Base-by-base conservation (phyloP, 1,140 invertebrate species). In the Drosophila simulans region DNA sequence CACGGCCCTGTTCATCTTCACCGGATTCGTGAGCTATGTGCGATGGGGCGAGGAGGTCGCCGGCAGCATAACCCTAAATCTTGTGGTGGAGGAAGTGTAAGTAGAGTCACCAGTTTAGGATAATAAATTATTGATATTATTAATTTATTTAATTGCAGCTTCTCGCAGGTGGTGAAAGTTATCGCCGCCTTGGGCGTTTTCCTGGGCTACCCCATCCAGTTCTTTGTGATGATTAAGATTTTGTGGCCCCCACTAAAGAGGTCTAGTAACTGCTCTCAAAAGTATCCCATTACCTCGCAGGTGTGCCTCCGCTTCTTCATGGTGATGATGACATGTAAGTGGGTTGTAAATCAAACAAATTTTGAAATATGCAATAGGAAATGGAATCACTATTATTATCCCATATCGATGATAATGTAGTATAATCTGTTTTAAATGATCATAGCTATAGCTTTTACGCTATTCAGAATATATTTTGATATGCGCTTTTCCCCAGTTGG, bases 161-260 rank as follows among this genome's bases (percentile, higher is more conserved):
- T 95, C 58, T 93, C 94, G 3, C 93, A 95, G 74, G 88, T 93
- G 71, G 93, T 95, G 54, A 93, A 94, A 92, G 77, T 97, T 2
- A 93, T 96, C 20, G 97, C 97, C 91, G 95, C 96, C 0, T 49
- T 96, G 5, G 95, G 95, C 15, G 95, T 97, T 71, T 94, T 97
- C 73, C 93, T 97, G 52, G 95, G 95, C 0, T 98, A 97, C 92
- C 95, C 96, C n/a, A 93, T 98, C 49, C 97, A 98, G 93, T 95
- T 97, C 79, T 98, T 97, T 91, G 96, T 98, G 2, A 96, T 97
- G 40, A 93, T 95, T 22, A 94, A 94, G 27, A 95, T 95, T 35
- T 93, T 95, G 22, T 95, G 94, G 95, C 94, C 94, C 0, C 79
- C 74, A 22, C 73, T 95, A 0, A 73, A 91, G n/a, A 80, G 93